Base-by-base conservation (phyloP, 2,888 invertebrate genomes). In the Scaeva pyrastri region DNA sequence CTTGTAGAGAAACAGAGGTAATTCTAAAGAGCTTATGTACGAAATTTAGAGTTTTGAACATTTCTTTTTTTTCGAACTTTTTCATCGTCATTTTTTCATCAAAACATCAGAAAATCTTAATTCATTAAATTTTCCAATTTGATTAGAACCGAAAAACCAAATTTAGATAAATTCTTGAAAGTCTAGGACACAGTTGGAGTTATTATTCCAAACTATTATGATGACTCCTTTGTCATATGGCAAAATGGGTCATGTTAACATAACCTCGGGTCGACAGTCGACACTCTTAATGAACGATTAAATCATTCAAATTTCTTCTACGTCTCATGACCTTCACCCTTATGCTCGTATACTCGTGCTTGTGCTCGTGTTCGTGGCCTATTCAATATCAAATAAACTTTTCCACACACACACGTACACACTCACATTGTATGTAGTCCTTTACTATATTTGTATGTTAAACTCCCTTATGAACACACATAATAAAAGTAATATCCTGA, bases 401-500 rank as follows among this genome's bases (percentile, higher is more conserved):
- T 60, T 56, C 55, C 56, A 14, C 48, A 71, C 45, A 31, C 21
- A 41, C 1, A 21, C 19, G 45, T 26, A 21, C 39, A 3, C 8
- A 4, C 8, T 11, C n/a, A 21, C 6, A 41, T 19, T 19, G 8
- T 43, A 5, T 43, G 14, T 19, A 48, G 10, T 19, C 48, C 2
- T 31, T 31, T 31, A 31, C 2, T 19, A 11, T 2, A 3, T 2
- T 16, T 19, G 19, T 19, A 41, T 60, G 41, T 14, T 31, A 8
- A 48, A 45, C 62, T 66, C 84, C 58, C 80, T 50, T 48, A 31
- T 76, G 72, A 71, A 72, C 45, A 50, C 66, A 76, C 76, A 76
- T 72, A 85, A 86, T 86, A 86, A 86, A 86, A 86, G 71, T 86
- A 86, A 86, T 82, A 78, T 86, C 50, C 73, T 55, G 73, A 82